phyloP scores from a whole-genome alignment of 2,797 vertebrate genomes.

The Pseudopleuronectes americanus region DNA sequence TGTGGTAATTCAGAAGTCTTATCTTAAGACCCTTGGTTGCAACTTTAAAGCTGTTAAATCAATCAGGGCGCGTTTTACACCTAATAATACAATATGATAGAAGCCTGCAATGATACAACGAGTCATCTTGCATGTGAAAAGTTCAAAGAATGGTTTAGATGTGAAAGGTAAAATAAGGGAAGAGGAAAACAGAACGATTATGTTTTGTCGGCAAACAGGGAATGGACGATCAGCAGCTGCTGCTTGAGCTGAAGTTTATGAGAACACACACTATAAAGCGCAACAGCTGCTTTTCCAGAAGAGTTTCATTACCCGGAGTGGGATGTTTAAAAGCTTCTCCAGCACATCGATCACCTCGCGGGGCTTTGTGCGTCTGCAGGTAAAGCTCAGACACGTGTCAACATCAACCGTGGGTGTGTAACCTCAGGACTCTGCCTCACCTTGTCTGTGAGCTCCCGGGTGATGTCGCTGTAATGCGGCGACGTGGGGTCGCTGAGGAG shows the following conservation, averaged over 20 bases:
- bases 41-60: conserved; percentile 62
- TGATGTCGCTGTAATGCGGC: conserved; percentile 78
- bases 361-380: not conserved
- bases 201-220: not conserved
- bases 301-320: not conserved
- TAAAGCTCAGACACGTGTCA: not conserved
- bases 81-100: conserved; percentile 1
- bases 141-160: not conserved
- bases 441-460: conserved; percentile 85
- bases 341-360: not conserved
- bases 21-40: conserved; percentile 35
- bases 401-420: too few relatives aligned
- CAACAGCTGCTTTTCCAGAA: not conserved
- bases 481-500: conserved; percentile 82
- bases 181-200: not conserved
- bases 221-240: not conserved
- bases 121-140: too few relatives aligned
- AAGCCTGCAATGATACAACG: conserved; percentile 12
- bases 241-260: not conserved
- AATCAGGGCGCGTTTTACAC: conserved; percentile 39
- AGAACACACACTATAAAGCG: not conserved
- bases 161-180: conserved; percentile 1
- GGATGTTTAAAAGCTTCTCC: not conserved
- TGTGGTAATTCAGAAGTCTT: conserved; percentile 46
- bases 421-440: conserved; percentile 65